Conservation (phyloP, 1,140 invertebrate genomes). For the Bombus pascuorum region DNA sequence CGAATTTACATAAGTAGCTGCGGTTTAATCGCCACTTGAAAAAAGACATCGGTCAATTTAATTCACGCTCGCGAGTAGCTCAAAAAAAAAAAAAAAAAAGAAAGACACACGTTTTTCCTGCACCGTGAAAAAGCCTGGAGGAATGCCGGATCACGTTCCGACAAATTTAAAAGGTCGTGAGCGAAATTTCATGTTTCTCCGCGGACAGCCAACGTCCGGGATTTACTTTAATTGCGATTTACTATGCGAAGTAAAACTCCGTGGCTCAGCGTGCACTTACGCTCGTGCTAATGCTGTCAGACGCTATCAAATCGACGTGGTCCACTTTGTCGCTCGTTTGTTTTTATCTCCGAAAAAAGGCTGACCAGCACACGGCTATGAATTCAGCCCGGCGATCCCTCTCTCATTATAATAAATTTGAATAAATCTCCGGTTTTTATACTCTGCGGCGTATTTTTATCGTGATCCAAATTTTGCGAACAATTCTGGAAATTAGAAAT, state of each 20-base stretch:
- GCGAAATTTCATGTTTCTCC: slow-evolving; percentile 51
- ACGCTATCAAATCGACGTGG: not conserved
- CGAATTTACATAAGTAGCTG: not conserved
- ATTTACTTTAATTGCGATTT: slow-evolving; percentile 64
- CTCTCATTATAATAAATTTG: slow-evolving; percentile 25
- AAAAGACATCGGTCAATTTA: not conserved
- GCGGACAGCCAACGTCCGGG: slow-evolving; percentile 25
- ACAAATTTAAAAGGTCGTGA: slow-evolving; percentile 47
- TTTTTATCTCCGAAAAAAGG: not conserved
- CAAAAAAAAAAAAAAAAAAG: no score
- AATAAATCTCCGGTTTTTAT: slow-evolving; percentile 17
- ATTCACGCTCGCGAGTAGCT: not conserved
- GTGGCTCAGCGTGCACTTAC: slow-evolving; percentile 32
- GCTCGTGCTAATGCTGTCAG: not conserved
- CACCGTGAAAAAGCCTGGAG: not conserved
- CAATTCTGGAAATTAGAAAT: not conserved
- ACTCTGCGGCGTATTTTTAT: not conserved
- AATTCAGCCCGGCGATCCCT: not conserved
- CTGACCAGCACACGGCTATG: not conserved
- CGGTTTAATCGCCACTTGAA: not conserved
- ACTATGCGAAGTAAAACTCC: slow-evolving; percentile 50
- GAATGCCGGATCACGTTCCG: slow-evolving; percentile 23
- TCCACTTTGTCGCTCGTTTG: slow-evolving; percentile 5
- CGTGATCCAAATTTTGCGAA: no score
- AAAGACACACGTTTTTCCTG: not conserved